Evolutionary conservation across 2,113 vertebrate species (phyloP), one percentile per base, ranked within the genome.

Genomic region (Myotis davidii): DNA sequence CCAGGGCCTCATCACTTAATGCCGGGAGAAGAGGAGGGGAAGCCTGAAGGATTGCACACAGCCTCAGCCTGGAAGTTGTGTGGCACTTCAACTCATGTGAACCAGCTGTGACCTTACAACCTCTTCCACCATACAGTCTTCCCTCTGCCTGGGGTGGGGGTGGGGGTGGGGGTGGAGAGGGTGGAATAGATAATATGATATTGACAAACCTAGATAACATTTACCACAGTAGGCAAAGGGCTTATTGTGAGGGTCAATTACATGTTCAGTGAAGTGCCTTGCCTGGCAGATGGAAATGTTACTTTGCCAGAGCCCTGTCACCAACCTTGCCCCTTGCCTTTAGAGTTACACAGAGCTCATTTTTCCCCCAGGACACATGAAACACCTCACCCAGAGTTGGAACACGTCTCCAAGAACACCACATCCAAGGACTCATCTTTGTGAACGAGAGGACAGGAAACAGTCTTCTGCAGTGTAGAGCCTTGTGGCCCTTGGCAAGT

Each of bases 21-120:
- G 52, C 37, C 45, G 8, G 11, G 11, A 29, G 21, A 21, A 42
- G 20, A 27, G 4, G 6, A 2, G 0, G 0, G 6, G 0, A 5
- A 52, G 34, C 13, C 9, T 69, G 5, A 21, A 78, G 23, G 34
- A 21, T 6, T n/a, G 2, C 21, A 34, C 6, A 32, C 3, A n/a
- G 34, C 10, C 39, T 79, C 56, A 83, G 29, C 6, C 9, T 84
- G 6, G 42, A 90, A 81, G 23, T n/a, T 32, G 2, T 10, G 0
- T 42, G 21, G 17, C 17, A 9, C 3, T 85, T 70, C 34, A 21
- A 61, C 7, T 72, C 56, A 25, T 17, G 52, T 27, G 48, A 91
- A 86, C 14, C 20, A 8, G 23, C 45, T 70, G 6, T 42, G 34
- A 82, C 11, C 34, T 61, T 32, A 18, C 1, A 34, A 52, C 21